Percentiles rank a stretch among this genome's conserved stretches.
Conservation (phyloP, 1,140 invertebrate genomes). For the Sesamia nonagrioides region DNA sequence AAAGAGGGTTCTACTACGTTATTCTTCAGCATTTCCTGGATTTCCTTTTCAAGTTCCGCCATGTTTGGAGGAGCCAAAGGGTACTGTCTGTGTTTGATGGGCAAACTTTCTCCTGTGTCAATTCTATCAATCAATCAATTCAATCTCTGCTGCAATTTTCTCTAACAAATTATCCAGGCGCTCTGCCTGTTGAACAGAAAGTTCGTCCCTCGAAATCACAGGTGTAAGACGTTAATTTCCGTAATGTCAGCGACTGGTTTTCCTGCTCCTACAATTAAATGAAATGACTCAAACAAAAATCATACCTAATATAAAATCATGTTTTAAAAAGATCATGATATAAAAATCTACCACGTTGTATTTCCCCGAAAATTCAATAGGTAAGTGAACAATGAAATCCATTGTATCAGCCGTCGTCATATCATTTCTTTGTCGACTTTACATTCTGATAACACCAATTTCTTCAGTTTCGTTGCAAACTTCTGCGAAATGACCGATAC, state of each 20-base stretch:
- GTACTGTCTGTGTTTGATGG: conserved; percentile 58
- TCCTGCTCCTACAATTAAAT: neutral
- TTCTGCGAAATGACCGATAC: neutral
- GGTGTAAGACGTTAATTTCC: neutral
- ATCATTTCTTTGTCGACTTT: neutral
- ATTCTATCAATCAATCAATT: conserved; percentile 55
- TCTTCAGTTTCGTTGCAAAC: neutral
- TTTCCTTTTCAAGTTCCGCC: conserved; percentile 21
- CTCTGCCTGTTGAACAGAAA: neutral
- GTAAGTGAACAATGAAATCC: neutral
- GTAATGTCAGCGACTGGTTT: neutral
- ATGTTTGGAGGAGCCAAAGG: conserved; percentile 37
- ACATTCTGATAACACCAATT: neutral
- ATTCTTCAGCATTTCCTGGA: neutral
- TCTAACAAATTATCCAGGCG: neutral
- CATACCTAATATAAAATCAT: neutral
- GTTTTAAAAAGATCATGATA: neutral
- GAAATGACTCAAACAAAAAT: neutral
- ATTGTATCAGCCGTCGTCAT: conserved; percentile 1
- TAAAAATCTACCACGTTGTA: neutral
- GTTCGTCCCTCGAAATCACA: neutral
- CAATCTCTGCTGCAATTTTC: neutral
- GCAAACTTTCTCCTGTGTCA: conserved; percentile 53
- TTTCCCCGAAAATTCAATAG: neutral
- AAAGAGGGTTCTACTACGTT: neutral